Conservation (phyloP, 2,888 invertebrate species). For the Aradus depressus region DNA sequence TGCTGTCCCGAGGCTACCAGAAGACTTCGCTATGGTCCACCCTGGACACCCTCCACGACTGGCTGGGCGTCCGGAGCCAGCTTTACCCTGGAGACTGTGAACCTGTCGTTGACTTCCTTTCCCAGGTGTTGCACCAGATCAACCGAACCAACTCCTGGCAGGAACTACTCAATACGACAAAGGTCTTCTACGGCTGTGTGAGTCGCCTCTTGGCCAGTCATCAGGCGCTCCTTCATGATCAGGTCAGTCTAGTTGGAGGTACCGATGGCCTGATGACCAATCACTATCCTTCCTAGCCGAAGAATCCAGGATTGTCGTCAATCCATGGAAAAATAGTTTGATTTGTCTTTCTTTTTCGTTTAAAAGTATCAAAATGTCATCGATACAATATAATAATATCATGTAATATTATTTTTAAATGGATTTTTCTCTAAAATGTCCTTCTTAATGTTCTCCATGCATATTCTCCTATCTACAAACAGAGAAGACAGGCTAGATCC, state of each 20-base stretch:
- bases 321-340: too few species aligned
- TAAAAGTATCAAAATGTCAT: too few species aligned
- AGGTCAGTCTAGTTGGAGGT: slow-evolving; percentile 46
- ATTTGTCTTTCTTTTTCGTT: too few species aligned
- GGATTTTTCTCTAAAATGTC: too few species aligned
- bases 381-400: too few species aligned
- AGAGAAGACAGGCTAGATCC: too few species aligned
- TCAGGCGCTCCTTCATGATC: slow-evolving; percentile 57
- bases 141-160: slow-evolving; percentile 37
- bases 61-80: neutral
- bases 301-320: too few species aligned
- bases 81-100: slow-evolving; percentile 48
- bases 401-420: too few species aligned
- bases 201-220: slow-evolving; percentile 54
- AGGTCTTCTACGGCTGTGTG: slow-evolving; percentile 48
- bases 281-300: too few species aligned
- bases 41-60: slow-evolving; percentile 44
- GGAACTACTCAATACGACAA: slow-evolving; percentile 45
- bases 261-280: too few species aligned
- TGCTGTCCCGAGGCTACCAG: slow-evolving; percentile 50
- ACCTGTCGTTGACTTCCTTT: slow-evolving; percentile 46
- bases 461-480: too few species aligned
- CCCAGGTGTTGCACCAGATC: slow-evolving; percentile 47
- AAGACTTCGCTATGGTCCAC: slow-evolving; percentile 47
- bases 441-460: too few species aligned